These are phyloP conservation scores for Leptinotarsa texana DNA, from an alignment of 1,140 invertebrate genomes.

Conservation along the genomic window DNA sequence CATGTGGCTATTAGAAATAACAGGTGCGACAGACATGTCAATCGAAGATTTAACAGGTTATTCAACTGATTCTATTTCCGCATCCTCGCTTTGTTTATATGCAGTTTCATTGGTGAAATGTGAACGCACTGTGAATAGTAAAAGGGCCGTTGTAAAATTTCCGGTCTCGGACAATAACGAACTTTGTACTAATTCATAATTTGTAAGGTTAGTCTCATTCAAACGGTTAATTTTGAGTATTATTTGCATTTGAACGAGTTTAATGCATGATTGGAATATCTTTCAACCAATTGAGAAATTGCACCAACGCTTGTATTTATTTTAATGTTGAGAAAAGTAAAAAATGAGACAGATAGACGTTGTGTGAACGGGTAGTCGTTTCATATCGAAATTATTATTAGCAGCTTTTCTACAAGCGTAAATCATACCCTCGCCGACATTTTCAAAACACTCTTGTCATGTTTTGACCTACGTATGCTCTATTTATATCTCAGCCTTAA, in stretches of 20 bases:
- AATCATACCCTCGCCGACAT: too few relatives aligned
- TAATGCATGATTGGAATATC: neutral
- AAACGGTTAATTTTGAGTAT: too few relatives aligned
- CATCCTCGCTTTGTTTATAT: neutral
- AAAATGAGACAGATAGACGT: too few relatives aligned
- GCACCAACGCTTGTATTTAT: too few relatives aligned
- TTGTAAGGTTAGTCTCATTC: neutral
- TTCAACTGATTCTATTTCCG: constrained; percentile 20
- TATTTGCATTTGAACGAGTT: neutral
- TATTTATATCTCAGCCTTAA: too few relatives aligned
- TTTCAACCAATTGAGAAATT: neutral
- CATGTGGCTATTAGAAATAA: constrained; percentile 12
- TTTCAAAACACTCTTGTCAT: too few relatives aligned
- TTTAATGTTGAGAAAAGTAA: too few relatives aligned
- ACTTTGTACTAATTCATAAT: neutral
- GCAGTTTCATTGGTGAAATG: constrained; percentile 6
- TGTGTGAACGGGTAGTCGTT: too few relatives aligned
- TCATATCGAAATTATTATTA: too few relatives aligned
- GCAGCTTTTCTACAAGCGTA: too few relatives aligned
- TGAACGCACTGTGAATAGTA: neutral
- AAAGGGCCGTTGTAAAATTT: neutral
- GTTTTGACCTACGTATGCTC: too few relatives aligned
- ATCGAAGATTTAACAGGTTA: constrained; percentile 18
- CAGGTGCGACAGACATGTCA: neutral
- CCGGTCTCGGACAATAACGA: neutral